These are phyloP conservation scores for Chondrilla cf. caribensis DNA, from an alignment of 37 sponge, comb jelly and placozoan genomes.

Conservation along the genomic window DNA sequence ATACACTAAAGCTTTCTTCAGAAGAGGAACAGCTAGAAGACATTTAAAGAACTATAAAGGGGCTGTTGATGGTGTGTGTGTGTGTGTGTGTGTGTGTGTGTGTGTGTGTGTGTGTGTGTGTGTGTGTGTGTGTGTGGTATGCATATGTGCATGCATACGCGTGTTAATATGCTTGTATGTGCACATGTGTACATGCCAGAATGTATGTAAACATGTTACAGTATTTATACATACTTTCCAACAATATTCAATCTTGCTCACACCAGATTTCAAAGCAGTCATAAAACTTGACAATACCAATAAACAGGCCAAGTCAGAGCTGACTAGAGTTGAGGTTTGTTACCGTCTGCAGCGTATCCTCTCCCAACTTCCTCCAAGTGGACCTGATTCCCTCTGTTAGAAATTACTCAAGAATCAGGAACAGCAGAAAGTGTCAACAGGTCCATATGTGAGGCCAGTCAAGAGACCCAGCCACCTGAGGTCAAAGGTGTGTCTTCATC, in stretches of 20 bases:
- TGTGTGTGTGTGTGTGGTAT: no score
- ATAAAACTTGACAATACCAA: constrained; percentile 67
- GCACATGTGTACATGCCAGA: no score
- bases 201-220: no score
- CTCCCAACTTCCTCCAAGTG: no score
- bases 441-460: constrained; percentile 39
- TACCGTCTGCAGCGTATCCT: no score
- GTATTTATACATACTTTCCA: no score
- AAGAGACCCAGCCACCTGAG: constrained; percentile 62
- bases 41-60: constrained; percentile 28
- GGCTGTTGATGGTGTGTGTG: constrained; percentile 50
- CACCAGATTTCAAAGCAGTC: constrained; percentile 60
- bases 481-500: not conserved
- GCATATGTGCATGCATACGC: no score
- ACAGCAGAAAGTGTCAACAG: not conserved
- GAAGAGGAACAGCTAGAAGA: constrained; percentile 60
- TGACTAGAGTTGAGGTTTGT: constrained; percentile 28
- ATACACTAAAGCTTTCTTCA: constrained; percentile 73
- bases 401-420: no score
- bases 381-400: no score
- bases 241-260: no score
- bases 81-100: constrained; percentile 2
- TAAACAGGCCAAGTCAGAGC: constrained; percentile 62
- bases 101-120: not conserved
- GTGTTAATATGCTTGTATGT: no score